A percentile compares a stretch with the other conserved stretches of the same genome.
These are phyloP conservation scores for Neopelma chrysocephalum DNA, from an alignment of 2,797 vertebrate genomes.

Conservation along the genomic window DNA sequence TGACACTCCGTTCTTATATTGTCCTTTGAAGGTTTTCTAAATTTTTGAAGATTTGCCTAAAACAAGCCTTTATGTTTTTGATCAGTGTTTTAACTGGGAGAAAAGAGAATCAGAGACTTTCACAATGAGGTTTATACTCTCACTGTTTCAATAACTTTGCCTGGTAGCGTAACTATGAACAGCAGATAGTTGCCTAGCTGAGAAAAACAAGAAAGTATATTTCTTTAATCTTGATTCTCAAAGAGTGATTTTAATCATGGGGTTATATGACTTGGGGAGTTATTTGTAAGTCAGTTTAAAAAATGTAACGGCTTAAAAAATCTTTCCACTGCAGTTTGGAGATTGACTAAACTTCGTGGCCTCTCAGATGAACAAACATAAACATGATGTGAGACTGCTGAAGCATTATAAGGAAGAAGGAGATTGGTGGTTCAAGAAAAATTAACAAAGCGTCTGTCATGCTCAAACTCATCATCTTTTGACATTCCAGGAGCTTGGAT, in stretches of 20 bases:
- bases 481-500: not conserved
- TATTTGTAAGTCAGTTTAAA: not conserved
- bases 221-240: not conserved
- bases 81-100: not conserved
- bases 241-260: not conserved
- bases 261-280: not conserved
- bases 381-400: not conserved
- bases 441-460: not conserved
- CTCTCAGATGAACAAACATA: not conserved
- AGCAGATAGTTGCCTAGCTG: not conserved
- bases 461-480: not conserved
- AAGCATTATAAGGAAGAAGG: not conserved
- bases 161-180: not conserved
- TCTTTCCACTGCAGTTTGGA: not conserved
- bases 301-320: not conserved
- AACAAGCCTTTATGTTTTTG: not conserved
- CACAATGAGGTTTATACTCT: not conserved
- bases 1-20: not conserved
- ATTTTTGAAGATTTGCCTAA: conserved; percentile 1
- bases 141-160: not conserved
- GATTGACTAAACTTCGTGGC: not conserved
- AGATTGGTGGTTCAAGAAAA: not conserved
- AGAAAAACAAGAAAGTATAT: not conserved
- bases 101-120: not conserved
- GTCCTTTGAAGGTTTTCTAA: not conserved